These are phyloP conservation scores for Thaleichthys pacificus DNA, from an alignment of 2,797 vertebrate genomes.

Conservation along the genomic window DNA sequence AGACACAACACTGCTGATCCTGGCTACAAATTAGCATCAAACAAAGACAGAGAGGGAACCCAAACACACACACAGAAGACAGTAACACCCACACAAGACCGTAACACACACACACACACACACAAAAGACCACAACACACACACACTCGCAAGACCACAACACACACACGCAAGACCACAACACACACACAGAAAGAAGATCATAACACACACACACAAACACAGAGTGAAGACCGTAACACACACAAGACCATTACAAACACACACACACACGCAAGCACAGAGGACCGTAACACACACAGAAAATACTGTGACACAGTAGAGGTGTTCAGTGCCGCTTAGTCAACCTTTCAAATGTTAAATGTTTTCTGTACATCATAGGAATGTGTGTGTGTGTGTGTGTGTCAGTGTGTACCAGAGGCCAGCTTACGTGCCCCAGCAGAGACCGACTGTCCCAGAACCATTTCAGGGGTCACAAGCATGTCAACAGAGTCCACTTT, in stretches of 20 bases:
- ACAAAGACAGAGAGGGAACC: conserved; percentile 5
- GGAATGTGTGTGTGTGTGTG: not conserved
- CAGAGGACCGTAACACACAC: conserved; percentile 5
- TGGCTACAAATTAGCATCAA: conserved; percentile 21
- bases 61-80: conserved; percentile 1
- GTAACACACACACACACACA: not conserved
- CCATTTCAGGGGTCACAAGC: conserved; percentile 35
- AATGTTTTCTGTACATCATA: too few relatives aligned
- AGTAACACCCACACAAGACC: not conserved
- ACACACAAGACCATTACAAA: too few relatives aligned
- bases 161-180: not conserved
- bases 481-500: conserved; percentile 44
- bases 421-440: conserved; percentile 20
- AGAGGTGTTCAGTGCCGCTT: too few relatives aligned
- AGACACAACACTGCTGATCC: conserved; percentile 21
- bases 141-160: conserved; percentile 9
- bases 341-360: too few relatives aligned
- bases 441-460: conserved; percentile 19
- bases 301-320: not conserved
- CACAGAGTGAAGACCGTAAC: too few relatives aligned
- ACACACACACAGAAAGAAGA: too few relatives aligned
- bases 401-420: not conserved
- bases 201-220: too few relatives aligned
- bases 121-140: not conserved
- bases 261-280: not conserved